Evolutionary conservation across 2,888 invertebrate genomes (phyloP), one percentile per base, ranked within the genome.

Genomic region (Chrysolina haemoptera): DNA sequence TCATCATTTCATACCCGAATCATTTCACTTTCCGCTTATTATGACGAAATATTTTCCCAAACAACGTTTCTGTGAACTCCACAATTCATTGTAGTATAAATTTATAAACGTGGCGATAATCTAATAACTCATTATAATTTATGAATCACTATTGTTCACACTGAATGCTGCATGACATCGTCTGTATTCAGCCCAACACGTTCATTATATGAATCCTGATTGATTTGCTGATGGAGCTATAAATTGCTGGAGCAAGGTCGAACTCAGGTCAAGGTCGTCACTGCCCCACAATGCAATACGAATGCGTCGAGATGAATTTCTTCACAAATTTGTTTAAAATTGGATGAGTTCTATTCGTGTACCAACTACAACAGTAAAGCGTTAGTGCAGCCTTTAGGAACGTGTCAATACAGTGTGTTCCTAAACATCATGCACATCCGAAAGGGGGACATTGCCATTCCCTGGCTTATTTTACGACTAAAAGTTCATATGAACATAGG

Each of bases 61-160:
- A 35, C 8, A n/a, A n/a, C 35, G 8, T 3, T 35, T 35, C 35
- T 35, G 35, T 35, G 43, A 43, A 43, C 43, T 35, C 53, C 10
- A 53, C 53, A 53, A 20, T 53, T 53, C 16, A 53, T 20, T 53
- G 1, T 53, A 5, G 43, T 43, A 14, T 43, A 14, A 11, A 43
- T 14, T 14, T 5, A 43, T 12, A 43, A 43, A 43, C 53, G 53
- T 53, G 53, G 18, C 4, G 53, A 53, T 53, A 53, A 53, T 53
- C 53, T 53, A 10, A 53, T 53, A 20, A 53, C 20, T 53, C 12
- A 18, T 20, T 50, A 16, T 53, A 18, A 53, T 53, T 18, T 20
- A 43, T 43, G 16, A 50, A 50, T 50, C 50, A 18, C 50, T 18
- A 50, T 53, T 53, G 20, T 53, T 53, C 53, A 4, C 53, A 20